These are phyloP conservation scores for Cephus runcator DNA, from an alignment of 2,888 invertebrate genomes.

Conservation along the genomic window DNA sequence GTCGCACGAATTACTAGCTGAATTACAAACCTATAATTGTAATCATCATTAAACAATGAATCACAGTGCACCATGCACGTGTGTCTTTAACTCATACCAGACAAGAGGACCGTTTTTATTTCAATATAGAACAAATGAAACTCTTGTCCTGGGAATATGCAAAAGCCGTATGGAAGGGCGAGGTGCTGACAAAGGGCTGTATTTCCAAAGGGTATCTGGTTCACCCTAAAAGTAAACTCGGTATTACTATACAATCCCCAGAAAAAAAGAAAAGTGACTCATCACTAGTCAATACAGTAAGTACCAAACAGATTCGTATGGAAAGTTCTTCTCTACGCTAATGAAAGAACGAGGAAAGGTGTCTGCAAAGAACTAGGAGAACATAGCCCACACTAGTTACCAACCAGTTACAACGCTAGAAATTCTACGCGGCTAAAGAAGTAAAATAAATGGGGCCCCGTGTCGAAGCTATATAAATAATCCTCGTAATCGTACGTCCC, in stretches of 20 bases:
- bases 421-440: background rate
- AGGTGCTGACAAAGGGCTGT: background rate
- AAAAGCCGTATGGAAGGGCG: background rate
- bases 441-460: background rate
- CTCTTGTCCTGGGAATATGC: background rate
- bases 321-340: background rate
- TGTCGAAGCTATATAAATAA: background rate
- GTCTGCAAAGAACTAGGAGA: background rate
- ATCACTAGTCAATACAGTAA: background rate
- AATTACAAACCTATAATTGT: background rate
- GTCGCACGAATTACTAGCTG: background rate
- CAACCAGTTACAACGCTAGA: background rate
- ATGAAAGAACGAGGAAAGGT: background rate
- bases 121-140: background rate
- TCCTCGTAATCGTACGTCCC: conserved; percentile 25
- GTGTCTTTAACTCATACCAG: background rate
- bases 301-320: background rate
- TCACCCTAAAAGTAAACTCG: background rate
- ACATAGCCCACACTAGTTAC: background rate
- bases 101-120: background rate
- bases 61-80: background rate
- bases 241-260: background rate
- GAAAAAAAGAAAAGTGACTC: background rate
- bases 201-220: background rate
- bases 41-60: background rate